Conservation (phyloP, 2,113 vertebrate species). For the Rhegmatorhina hoffmannsi region DNA sequence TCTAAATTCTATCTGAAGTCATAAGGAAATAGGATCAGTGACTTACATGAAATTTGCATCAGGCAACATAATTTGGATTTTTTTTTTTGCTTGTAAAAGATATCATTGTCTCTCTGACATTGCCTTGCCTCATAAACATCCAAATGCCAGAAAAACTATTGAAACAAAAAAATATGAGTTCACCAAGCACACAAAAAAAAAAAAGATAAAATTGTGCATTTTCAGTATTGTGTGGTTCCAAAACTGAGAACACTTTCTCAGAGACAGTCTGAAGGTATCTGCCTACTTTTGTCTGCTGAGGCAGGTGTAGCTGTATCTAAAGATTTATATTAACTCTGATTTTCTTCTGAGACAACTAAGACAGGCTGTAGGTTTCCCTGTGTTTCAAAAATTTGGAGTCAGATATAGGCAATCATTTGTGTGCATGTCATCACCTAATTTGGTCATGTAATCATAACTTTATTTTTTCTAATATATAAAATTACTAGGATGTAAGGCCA, state of each 20-base stretch:
- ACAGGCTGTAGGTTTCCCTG: not conserved
- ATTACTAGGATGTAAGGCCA: not conserved
- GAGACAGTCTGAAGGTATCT: not conserved
- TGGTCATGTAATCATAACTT: not conserved
- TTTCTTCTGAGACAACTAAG: not conserved
- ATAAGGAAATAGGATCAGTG: not conserved
- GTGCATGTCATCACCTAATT: not conserved
- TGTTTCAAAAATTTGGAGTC: not conserved
- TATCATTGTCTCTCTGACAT: not conserved
- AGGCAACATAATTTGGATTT: not conserved
- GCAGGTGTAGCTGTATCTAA: not conserved
- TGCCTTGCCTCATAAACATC: fast-evolving
- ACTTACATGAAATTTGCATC: not conserved
- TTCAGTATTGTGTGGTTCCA: not conserved
- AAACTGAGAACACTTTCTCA: not conserved
- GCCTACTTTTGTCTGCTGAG: not conserved
- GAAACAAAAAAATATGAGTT: not conserved
- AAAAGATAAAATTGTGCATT: not conserved
- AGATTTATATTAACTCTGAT: not conserved
- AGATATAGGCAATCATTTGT: not conserved
- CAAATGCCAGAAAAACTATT: not conserved
- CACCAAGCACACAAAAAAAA: not conserved
- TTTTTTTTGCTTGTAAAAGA: not conserved
- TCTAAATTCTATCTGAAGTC: not conserved
- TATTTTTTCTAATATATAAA: not conserved